These are phyloP conservation scores for Drosophila melanogaster DNA, from an alignment of 1,140 invertebrate genomes.

Conservation along the genomic window DNA sequence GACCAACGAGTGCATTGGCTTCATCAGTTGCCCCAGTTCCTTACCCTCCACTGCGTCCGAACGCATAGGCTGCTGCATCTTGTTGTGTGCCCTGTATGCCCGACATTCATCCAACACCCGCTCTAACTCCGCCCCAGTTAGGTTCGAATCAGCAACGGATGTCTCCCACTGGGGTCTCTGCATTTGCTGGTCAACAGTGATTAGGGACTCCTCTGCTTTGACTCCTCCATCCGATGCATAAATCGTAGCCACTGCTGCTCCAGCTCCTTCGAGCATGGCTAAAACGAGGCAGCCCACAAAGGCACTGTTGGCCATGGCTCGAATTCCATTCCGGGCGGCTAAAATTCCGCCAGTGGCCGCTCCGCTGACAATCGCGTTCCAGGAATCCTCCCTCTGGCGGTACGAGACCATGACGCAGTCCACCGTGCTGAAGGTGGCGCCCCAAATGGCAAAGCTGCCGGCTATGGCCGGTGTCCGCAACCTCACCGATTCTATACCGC, in stretches of 20 bases:
- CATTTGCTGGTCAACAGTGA: not conserved
- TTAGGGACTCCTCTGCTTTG: not conserved
- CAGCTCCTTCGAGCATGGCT: conserved; percentile 63
- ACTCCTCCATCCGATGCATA: conserved; percentile 43
- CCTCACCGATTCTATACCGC: conserved; percentile 58
- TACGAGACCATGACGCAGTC: conserved; percentile 62
- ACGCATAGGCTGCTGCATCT: not conserved
- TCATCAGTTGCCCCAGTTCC: not conserved
- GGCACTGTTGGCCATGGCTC: conserved; percentile 69
- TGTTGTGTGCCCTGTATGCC: conserved; percentile 4
- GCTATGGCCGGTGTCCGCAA: conserved; percentile 64
- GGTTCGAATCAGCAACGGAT: not conserved
- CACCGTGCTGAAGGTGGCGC: conserved; percentile 66
- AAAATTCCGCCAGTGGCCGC: conserved; percentile 68
- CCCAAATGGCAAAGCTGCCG: conserved; percentile 69
- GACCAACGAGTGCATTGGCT: conserved; percentile 40
- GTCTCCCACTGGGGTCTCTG: conserved; percentile 53
- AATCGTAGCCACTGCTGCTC: conserved; percentile 63
- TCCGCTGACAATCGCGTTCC: conserved; percentile 69
- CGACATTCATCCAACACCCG: conserved; percentile 52
- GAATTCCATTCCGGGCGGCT: conserved; percentile 62
- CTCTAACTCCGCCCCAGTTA: conserved; percentile 38
- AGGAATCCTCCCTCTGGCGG: conserved; percentile 60
- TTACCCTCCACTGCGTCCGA: not conserved
- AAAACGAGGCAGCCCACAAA: conserved; percentile 63